Evolutionary conservation across 2,888 invertebrate genomes (phyloP).

Genomic region (Choreutis nemorana): DNA sequence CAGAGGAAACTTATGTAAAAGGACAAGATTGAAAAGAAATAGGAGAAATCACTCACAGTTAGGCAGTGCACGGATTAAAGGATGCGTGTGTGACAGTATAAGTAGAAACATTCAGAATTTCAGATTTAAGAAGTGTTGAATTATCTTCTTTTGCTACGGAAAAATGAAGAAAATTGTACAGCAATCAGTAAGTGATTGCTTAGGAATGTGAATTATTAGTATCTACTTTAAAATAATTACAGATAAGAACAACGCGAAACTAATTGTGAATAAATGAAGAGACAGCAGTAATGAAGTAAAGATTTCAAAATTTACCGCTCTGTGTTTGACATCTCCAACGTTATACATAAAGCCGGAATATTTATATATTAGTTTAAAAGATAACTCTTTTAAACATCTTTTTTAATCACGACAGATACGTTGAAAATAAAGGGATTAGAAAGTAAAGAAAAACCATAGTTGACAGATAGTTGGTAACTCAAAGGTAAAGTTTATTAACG

Average conservation of each 20-base stretch:
- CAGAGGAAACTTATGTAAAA: slow-evolving; percentile 39
- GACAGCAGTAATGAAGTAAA: no score
- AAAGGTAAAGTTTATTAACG: no score
- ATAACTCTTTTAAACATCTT: no score
- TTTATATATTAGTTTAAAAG: no score
- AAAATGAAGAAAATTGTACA: slow-evolving; percentile 40
- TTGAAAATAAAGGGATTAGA: no score
- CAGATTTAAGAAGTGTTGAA: slow-evolving; percentile 45
- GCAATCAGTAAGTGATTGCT: slow-evolving; percentile 40
- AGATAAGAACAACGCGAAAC: no score
- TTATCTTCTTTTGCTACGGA: slow-evolving; percentile 53
- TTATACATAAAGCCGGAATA: no score
- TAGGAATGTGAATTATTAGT: slow-evolving; percentile 3
- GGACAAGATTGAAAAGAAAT: slow-evolving; percentile 47
- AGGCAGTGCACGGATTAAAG: slow-evolving; percentile 54
- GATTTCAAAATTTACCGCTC: slow-evolving; percentile 5
- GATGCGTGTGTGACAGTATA: slow-evolving; percentile 60
- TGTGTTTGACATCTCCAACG: no score
- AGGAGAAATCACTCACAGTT: slow-evolving; percentile 62
- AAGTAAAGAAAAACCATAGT: no score
- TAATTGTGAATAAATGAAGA: no score
- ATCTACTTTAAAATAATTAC: neutral
- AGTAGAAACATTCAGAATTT: slow-evolving; percentile 55
- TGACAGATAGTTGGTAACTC: no score
- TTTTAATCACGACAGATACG: no score